A percentile compares a stretch with the other conserved stretches of the same genome.
These are phyloP conservation scores for Macrotrachela quadricornifera DNA, from an alignment of 1,140 invertebrate genomes.

Conservation along the genomic window DNA sequence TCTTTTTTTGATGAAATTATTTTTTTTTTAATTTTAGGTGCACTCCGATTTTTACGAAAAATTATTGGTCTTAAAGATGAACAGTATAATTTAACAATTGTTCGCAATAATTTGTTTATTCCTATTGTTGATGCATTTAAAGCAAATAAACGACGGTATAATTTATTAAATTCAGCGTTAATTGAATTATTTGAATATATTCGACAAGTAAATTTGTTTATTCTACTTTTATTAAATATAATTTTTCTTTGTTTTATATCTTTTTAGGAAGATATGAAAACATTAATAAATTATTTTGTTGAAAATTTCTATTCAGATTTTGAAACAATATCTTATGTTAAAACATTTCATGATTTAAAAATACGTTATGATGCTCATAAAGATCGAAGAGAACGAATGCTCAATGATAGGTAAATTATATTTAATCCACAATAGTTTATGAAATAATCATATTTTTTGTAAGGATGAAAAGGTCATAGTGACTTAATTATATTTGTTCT, in stretches of 20 bases:
- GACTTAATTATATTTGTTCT: too few species aligned
- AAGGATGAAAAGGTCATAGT: too few species aligned
- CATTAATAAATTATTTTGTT: slow-evolving; percentile 73
- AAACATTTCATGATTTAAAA: slow-evolving; percentile 79
- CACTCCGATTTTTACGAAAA: slow-evolving; percentile 82
- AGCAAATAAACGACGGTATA: slow-evolving; percentile 86
- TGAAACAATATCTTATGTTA: slow-evolving; percentile 80
- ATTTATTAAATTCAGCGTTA: slow-evolving; percentile 91
- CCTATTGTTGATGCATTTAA: slow-evolving; percentile 88
- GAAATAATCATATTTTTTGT: too few species aligned
- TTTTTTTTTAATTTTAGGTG: slow-evolving; percentile 35
- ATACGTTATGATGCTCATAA: slow-evolving; percentile 77
- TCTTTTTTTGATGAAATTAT: not conserved
- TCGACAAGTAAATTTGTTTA: slow-evolving; percentile 17
- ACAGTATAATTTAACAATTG: slow-evolving; percentile 88
- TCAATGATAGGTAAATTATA: too few species aligned
- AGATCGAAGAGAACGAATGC: slow-evolving; percentile 31
- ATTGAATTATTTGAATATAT: slow-evolving; percentile 99
- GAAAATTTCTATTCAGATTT: slow-evolving; percentile 78
- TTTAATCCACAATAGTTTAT: too few species aligned
- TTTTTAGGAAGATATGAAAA: slow-evolving; percentile 69
- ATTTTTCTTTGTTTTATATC: slow-evolving; percentile 9
- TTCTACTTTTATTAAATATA: not conserved
- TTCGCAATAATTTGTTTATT: slow-evolving; percentile 77
- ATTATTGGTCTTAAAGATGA: slow-evolving; percentile 92